Conservation (phyloP, 1,140 invertebrate species). For the Drosophila punjabiensis region DNA sequence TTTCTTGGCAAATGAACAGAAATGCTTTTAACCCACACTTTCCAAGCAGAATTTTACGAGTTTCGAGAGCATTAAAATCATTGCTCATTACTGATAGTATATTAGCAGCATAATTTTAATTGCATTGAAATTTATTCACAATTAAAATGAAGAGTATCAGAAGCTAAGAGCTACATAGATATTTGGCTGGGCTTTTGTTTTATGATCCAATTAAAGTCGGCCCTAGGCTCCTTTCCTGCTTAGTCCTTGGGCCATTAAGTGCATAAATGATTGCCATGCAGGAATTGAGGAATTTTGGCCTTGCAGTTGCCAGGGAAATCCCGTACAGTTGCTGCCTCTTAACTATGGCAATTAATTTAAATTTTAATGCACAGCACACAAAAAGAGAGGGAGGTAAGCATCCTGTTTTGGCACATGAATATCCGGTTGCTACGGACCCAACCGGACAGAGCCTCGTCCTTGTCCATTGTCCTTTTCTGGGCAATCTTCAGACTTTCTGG, state of each 20-base stretch:
- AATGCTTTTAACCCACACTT: background rate
- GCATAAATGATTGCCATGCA: constrained; percentile 65
- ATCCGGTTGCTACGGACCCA: constrained; percentile 53
- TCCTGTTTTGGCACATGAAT: constrained; percentile 50
- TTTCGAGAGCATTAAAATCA: constrained; percentile 10
- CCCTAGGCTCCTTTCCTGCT: constrained; percentile 24
- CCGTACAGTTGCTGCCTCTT: constrained; percentile 12
- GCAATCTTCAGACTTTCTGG: background rate
- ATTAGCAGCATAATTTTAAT: constrained; percentile 37
- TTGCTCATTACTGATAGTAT: constrained; percentile 4
- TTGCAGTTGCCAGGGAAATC: constrained; percentile 17
- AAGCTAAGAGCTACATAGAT: background rate
- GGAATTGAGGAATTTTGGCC: constrained; percentile 20
- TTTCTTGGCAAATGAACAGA: constrained; percentile 7
- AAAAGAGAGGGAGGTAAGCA: constrained; percentile 5
- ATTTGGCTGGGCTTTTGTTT: constrained; percentile 44
- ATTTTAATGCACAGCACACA: constrained; percentile 37
- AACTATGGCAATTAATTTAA: constrained; percentile 43
- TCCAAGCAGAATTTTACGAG: constrained; percentile 4
- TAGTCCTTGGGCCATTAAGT: constrained; percentile 37
- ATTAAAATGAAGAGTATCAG: constrained; percentile 53
- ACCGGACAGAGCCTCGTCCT: constrained; percentile 8
- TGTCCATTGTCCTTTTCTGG: constrained; percentile 18
- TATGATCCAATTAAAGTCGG: constrained; percentile 59
- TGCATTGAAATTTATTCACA: constrained; percentile 47